Base-by-base conservation (phyloP, 2,888 invertebrate species). In the Caenorhabditis angaria region DNA sequence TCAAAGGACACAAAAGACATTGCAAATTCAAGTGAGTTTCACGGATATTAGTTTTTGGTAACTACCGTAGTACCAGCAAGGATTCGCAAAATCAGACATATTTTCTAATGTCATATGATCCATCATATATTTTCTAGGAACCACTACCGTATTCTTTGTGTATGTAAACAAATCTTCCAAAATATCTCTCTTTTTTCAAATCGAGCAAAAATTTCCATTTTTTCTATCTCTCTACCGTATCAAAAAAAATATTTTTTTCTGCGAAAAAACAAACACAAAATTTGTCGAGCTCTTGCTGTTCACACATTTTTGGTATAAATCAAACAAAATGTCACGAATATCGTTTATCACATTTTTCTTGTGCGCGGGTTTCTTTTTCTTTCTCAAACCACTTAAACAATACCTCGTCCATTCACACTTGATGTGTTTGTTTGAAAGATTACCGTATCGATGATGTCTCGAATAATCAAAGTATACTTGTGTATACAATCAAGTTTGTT, bases 1-100 rank as follows among this genome's bases (percentile, higher is more conserved):
- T 95, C 62, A 97, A 97, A 89, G 90, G 94, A 47, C 88, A 89
- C 81, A 90, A 91, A 89, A 92, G 97, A 18, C 97, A 96, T 90
- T 97, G 97, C 88, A 91, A 95, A 70, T 97, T 95, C 96, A 86
- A 84, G 86, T 86, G 22, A 80, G 78, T 67, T n/a, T n/a, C n/a
- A n/a, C n/a, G n/a, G n/a, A n/a, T n/a, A n/a, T n/a, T n/a, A n/a
- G n/a, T n/a, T n/a, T n/a, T n/a, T n/a, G n/a, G n/a, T n/a, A n/a
- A n/a, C n/a, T n/a, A n/a, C n/a, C n/a, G n/a, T n/a, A n/a, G n/a
- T n/a, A n/a, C n/a, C n/a, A n/a, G n/a, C n/a, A n/a, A n/a, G n/a
- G n/a, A n/a, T n/a, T n/a, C n/a, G n/a, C n/a, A n/a, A n/a, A n/a
- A n/a, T n/a, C n/a, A n/a, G n/a, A n/a, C n/a, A n/a, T n/a, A n/a